Evolutionary conservation across 2,797 vertebrate species (phyloP).

Genomic region (Miichthys miiuy): DNA sequence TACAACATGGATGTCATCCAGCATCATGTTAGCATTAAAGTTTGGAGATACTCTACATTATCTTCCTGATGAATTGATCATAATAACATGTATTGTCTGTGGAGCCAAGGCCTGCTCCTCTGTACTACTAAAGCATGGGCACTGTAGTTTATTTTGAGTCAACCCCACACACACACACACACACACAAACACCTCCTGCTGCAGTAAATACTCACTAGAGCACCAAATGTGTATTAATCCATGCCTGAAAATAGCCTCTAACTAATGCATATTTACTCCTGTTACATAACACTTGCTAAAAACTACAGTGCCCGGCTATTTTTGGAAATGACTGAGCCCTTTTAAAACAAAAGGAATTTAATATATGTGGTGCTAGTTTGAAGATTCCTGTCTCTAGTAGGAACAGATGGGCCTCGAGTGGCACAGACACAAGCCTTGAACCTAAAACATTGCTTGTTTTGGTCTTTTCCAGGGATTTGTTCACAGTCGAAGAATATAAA

Average conservation of each 20-base stretch:
- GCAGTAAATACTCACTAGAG: neutral
- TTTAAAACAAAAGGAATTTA: neutral
- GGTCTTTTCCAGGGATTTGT: neutral
- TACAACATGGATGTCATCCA: neutral
- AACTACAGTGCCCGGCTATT: neutral
- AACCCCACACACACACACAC: neutral
- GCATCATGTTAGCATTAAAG: neutral
- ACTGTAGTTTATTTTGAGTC: neutral
- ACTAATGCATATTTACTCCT: neutral
- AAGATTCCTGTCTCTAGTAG: neutral
- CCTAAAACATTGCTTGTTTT: neutral
- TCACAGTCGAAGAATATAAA: neutral
- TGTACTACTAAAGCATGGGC: neutral
- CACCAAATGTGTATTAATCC: neutral
- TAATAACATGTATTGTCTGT: neutral
- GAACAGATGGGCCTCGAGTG: neutral
- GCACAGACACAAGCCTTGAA: neutral
- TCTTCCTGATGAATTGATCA: neutral
- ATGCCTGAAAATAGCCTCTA: neutral
- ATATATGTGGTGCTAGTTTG: neutral
- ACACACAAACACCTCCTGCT: neutral
- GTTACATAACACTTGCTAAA: neutral
- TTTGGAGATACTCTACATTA: neutral
- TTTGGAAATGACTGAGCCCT: no score
- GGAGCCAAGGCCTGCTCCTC: neutral